These are phyloP conservation scores for Oasisia sp. DNA, from an alignment of 2,888 invertebrate genomes.

Conservation along the genomic window DNA sequence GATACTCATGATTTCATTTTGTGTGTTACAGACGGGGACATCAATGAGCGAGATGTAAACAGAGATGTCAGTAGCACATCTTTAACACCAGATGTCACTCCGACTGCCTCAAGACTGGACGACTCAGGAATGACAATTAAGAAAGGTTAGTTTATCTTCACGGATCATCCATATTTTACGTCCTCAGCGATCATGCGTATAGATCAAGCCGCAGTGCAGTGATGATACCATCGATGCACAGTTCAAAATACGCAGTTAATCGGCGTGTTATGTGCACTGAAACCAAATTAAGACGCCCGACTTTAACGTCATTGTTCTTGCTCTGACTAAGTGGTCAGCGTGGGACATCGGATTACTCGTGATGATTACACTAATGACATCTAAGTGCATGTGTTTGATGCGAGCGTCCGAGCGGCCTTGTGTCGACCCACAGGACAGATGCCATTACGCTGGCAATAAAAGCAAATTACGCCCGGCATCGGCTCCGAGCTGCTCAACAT, in stretches of 20 bases:
- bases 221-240: conserved; percentile 8
- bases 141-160: neutral
- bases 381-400: conserved; percentile 17
- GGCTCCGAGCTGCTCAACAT: conserved; percentile 17
- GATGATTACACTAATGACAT: neutral
- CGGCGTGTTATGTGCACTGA: neutral
- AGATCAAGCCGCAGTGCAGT: neutral
- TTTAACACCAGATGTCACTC: neutral
- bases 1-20: neutral
- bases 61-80: neutral
- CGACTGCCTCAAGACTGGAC: neutral
- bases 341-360: neutral
- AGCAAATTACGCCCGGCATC: neutral
- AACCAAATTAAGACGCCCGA: neutral
- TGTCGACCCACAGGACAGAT: neutral
- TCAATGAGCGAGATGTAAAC: neutral
- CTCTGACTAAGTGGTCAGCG: neutral
- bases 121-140: neutral
- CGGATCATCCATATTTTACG: neutral
- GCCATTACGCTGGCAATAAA: neutral
- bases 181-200: neutral
- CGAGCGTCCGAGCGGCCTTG: neutral
- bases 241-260: conserved; percentile 7
- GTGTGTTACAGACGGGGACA: neutral
- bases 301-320: conserved; percentile 3